These are phyloP conservation scores for Nesoenas mayeri DNA, from an alignment of 2,113 vertebrate species.

Conservation along the genomic window DNA sequence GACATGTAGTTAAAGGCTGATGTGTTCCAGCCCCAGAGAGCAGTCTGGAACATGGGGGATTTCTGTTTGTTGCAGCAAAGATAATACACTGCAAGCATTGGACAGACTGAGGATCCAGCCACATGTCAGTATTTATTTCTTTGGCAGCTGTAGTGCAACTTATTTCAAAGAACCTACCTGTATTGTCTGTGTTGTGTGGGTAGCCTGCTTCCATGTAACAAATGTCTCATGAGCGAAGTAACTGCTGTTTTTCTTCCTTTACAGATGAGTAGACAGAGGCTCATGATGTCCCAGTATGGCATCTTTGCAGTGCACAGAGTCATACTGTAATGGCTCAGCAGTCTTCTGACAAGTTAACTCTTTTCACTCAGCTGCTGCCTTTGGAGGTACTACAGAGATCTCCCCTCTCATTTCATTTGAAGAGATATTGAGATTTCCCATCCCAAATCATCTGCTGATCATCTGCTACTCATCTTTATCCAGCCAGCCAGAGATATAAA, in stretches of 20 bases:
- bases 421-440: not conserved
- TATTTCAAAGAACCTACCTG: not conserved
- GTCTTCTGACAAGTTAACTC: not conserved
- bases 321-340: not conserved
- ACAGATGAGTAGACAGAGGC: not conserved
- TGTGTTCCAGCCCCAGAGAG: not conserved
- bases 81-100: not conserved
- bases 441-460: not conserved
- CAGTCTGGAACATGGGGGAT: fast-evolving
- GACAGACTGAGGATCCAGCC: not conserved
- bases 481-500: not conserved
- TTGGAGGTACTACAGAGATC: not conserved
- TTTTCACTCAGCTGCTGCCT: not conserved
- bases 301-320: not conserved
- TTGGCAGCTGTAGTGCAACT: not conserved
- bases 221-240: not conserved
- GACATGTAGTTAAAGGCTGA: not conserved
- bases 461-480: not conserved
- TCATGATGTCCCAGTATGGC: not conserved
- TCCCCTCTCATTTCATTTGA: not conserved
- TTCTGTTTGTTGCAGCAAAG: not conserved
- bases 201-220: not conserved
- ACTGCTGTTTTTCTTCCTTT: not conserved
- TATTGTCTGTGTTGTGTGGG: not conserved
- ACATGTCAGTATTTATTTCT: not conserved